phyloP scores from a whole-genome alignment of 2,888 invertebrate genomes.

The Hyposoter didymator region DNA sequence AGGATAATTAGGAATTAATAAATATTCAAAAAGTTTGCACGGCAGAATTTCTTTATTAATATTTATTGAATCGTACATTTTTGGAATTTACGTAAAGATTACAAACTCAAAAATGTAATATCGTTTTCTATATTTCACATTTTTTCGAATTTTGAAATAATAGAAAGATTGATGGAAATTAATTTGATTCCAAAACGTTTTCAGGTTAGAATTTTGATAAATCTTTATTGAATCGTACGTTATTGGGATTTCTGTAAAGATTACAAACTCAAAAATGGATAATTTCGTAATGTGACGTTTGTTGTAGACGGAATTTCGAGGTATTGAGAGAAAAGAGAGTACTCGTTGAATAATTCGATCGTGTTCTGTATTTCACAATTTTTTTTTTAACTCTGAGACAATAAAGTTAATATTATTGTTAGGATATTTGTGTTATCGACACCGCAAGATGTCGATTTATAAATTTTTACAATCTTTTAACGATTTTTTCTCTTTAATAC shows the following conservation, averaged over 20 bases:
- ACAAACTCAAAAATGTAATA: no score
- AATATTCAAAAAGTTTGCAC: no score
- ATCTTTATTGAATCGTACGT: not conserved
- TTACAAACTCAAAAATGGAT: not conserved
- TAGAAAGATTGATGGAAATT: not conserved
- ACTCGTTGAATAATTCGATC: conserved; percentile 18
- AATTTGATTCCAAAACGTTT: not conserved
- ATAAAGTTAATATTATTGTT: conserved; percentile 29
- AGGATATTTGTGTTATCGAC: conserved; percentile 37
- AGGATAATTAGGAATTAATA: not conserved
- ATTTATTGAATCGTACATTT: not conserved
- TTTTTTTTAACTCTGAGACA: conserved; percentile 43
- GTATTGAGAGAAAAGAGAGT: conserved; percentile 5
- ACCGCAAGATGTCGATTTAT: conserved; percentile 24
- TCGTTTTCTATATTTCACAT: no score
- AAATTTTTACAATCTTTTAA: conserved; percentile 48
- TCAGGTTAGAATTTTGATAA: not conserved
- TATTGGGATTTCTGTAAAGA: not conserved
- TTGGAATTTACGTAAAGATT: no score
- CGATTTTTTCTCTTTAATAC: conserved; percentile 2
- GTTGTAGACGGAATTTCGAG: not conserved
- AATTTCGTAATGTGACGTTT: not conserved
- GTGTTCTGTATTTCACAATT: conserved; percentile 41
- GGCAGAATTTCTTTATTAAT: no score
- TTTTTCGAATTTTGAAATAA: no score